Conservation (phyloP, 2,797 vertebrate species). For the Molossus molossus region DNA sequence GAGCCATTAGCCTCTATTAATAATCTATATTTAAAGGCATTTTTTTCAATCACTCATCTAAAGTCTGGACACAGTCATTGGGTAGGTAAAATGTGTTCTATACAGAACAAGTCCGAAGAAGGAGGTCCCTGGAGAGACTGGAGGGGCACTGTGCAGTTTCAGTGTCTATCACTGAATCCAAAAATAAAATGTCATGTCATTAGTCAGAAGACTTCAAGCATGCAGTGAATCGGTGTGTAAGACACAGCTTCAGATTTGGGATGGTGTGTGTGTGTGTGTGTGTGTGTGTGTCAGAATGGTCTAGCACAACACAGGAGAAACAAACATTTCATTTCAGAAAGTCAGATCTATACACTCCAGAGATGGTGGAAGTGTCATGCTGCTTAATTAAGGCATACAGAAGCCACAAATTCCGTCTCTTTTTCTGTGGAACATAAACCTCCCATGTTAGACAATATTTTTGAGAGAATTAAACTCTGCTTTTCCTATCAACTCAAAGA, state of each 20-base stretch:
- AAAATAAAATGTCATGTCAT: background rate
- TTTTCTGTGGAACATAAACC: background rate
- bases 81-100: background rate
- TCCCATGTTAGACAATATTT: slow-evolving; percentile 7
- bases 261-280: too few relatives aligned
- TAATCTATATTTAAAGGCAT: background rate
- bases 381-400: background rate
- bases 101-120: background rate
- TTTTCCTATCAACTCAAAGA: slow-evolving; percentile 18
- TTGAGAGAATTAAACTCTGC: background rate
- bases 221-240: background rate
- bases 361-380: background rate
- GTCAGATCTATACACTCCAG: background rate
- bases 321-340: background rate
- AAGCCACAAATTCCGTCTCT: background rate
- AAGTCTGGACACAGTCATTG: background rate
- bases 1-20: background rate
- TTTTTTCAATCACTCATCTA: slow-evolving; percentile 25
- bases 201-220: background rate
- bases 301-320: background rate
- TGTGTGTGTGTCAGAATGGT: background rate
- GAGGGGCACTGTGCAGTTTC: background rate
- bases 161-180: background rate
- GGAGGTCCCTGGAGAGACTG: background rate
- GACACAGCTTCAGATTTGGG: background rate